Base-by-base conservation (phyloP, 2,888 invertebrate species). In the Selenia dentaria region DNA sequence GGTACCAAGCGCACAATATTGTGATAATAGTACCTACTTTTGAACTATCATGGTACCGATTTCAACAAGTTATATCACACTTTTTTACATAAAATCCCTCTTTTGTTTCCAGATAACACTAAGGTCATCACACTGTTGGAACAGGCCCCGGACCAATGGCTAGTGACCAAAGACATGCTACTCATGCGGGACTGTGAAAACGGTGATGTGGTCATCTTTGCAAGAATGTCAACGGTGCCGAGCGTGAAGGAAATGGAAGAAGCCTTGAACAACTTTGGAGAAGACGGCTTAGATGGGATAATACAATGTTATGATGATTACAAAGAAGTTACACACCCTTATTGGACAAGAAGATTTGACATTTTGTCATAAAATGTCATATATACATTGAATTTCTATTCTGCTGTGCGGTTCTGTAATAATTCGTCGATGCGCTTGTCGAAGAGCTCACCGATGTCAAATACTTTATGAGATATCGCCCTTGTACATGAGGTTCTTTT, bases 171-270 rank as follows among this genome's bases (percentile, higher is more conserved):
- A 0, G 58, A 73, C 34, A 52, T 80, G 0, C 58, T 80, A 1
- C 49, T 80, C 6, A 72, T 79, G 74, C 63, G 77, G n/a, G 79
- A 79, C 44, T 80, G 80, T 18, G 51, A 61, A 1, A 62, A 53
- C 6, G 74, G 74, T 0, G 64, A 69, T 9, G 32, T 73, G 1
- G 61, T 72, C 0, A 62, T 75, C 2, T 79, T 79, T 59, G 18
- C 63, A 6, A 62, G 63, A 20, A 53, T 64, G 0, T 66, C 68
- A 0, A 12, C 46, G 0, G 33, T 44, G 6, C 65, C 67, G 0
- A 26, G 32, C 0, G 16, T 16, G 1, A 22, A 12, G 0, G 65
- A 70, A 0, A 37, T 79, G 1, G 24, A 51, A 14, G 51, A 64
- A 1, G 69, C 69, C 0, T 39, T 79, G 3, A 37, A 5, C 1